Evolutionary conservation across 2,797 vertebrate species (phyloP).

Genomic region (Microctenopoma stevenorrisi): DNA sequence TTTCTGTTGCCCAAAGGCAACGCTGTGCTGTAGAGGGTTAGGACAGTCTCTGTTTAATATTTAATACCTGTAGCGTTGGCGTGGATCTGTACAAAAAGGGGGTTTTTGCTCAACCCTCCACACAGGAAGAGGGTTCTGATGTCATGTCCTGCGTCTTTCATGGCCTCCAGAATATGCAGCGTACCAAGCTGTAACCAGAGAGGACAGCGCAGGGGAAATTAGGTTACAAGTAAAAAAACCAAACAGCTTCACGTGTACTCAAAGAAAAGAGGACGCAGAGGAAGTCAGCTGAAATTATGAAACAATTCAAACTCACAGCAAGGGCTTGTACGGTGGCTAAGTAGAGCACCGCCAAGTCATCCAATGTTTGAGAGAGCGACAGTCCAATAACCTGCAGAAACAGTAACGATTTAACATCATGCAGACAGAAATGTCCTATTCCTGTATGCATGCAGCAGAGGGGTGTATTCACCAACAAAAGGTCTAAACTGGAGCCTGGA

Average conservation of each 20-base stretch:
- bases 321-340: conserved; percentile 92
- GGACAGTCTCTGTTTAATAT: background rate
- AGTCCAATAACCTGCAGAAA: conserved; percentile 89
- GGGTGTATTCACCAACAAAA: background rate
- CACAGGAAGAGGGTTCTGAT: conserved; percentile 92
- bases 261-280: background rate
- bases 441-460: background rate
- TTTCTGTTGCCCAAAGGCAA: too few species aligned
- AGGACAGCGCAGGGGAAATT: background rate
- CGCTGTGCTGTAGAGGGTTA: too few species aligned
- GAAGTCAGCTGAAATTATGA: conserved; percentile 8
- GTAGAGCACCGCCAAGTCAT: conserved; percentile 94
- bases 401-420: conserved; percentile 22
- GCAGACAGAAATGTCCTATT: background rate
- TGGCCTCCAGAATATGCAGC: conserved; percentile 90
- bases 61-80: conserved; percentile 90
- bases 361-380: conserved; percentile 88
- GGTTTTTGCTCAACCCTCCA: conserved; percentile 95
- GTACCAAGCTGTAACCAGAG: conserved; percentile 88
- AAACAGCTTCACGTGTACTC: conserved; percentile 10
- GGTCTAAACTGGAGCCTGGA: too few species aligned
- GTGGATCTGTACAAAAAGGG: conserved; percentile 92
- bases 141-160: conserved; percentile 89
- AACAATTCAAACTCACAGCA: conserved; percentile 80
- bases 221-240: conserved; percentile 6